Evolutionary conservation across 1,140 invertebrate species (phyloP), one percentile per base, ranked within the genome.

Genomic region (Chymomyza costata): DNA sequence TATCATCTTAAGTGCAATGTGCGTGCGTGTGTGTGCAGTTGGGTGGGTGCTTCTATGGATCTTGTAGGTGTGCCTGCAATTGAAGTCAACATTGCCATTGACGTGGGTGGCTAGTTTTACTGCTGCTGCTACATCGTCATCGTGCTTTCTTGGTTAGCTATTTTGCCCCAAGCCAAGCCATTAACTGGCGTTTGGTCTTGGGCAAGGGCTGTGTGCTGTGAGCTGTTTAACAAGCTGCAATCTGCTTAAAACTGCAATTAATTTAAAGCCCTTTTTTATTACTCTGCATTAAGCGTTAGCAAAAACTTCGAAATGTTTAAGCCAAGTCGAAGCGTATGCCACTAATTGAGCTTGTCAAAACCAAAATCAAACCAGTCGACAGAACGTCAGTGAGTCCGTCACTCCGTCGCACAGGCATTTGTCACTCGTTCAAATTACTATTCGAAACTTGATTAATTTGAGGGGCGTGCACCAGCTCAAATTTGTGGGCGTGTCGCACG

Each of bases 221-320:
- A 32, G 40, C 57, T 67, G 60, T 38, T 74, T 74, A 68, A 74
- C 60, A 74, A 68, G 48, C 56, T 78, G 60, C 73, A 76, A 76
- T 76, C 66, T 76, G 73, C 71, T 76, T 76, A 76, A 76, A 76
- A 76, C 40, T 67, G 66, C 71, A 76, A 76, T 76, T 78, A 76
- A 76, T 76, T 78, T 59, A 76, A 71, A 50, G 35, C n/a, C n/a
- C 39, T 38, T 52, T 68, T 73, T 61, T 54, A 49, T 73, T 69
- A 62, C 65, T n/a, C n/a, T 43, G 46, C 44, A 11, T 35, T 31
- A 56, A 65, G 49, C 43, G 48, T 25, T 53, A n/a, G 53, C 1
- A 37, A 39, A 45, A 39, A 32, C 30, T 39, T 28, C 46, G 19
- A 50, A 41, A n/a, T n/a, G n/a, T n/a, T n/a, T n/a, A n/a, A n/a